Base-by-base conservation (phyloP, 1,140 invertebrate species). In the Dendroctonus valens region DNA sequence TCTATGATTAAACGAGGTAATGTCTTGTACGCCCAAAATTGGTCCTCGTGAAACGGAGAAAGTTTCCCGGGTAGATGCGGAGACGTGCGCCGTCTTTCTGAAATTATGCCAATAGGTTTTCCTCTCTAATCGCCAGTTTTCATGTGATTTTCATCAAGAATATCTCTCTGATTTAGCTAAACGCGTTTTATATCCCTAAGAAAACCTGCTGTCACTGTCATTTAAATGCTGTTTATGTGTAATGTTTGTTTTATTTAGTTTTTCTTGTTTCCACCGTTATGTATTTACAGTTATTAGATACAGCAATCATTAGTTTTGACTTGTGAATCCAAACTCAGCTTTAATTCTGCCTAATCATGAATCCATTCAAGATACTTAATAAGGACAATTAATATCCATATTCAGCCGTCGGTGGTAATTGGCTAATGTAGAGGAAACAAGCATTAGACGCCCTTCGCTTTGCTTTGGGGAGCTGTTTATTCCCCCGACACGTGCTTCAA, bases 371-470 rank as follows among this genome's bases (percentile, higher is more conserved):
- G 59, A 26, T 48, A 40, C 49, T 48, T 52, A 48, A 60, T 61
- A 61, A 53, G 51, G 26, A 44, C 58, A 67, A 67, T 54, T 67
- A 67, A 61, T 67, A 67, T 59, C 50, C 61, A 64, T 49, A 67
- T 54, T 54, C 41, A 48, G 52, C 58, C 50, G 54, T 9, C 49
- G 58, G 51, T 54, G 41, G 48, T 67, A 67, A 67, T 67, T 67
- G 65, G 57, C 65, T 67, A 67, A 67, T 67, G 65, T 67, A 67
- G 58, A 55, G 65, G 65, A 67, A 67, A 67, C 49, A 51, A 52
- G 59, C 59, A 41, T 61, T 61, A 14, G 48, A 40, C 49, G 49
- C 59, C 49, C 59, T 50, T 61, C 59, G 49, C n/a, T 50, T 50
- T 61, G 44, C 50, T 49, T 15, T 50, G 58, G 58, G 37, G 38